Conservation (phyloP, 2,888 invertebrate species). For the Ischnus inquisitorius region DNA sequence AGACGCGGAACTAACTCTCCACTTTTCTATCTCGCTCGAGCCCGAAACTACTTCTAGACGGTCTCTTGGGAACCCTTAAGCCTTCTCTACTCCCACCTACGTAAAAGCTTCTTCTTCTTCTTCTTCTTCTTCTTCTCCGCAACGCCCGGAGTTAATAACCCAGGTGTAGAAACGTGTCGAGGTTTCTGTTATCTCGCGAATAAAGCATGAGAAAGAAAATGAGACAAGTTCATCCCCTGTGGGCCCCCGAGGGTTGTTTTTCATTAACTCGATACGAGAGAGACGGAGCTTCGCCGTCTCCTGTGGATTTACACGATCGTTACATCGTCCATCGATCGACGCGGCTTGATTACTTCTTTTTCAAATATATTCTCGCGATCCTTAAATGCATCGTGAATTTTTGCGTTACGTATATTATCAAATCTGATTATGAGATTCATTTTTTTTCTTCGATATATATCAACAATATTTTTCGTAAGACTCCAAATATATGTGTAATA, state of each 20-base stretch:
- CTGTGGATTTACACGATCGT: not conserved
- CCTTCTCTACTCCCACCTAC: slow-evolving; percentile 61
- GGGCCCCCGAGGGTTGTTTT: slow-evolving; percentile 15
- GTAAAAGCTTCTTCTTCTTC: slow-evolving; percentile 42
- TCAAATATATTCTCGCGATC: not conserved
- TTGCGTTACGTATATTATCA: no score
- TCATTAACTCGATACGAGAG: not conserved
- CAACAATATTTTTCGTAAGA: no score
- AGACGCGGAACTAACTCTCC: slow-evolving; percentile 49
- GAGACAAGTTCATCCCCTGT: not conserved
- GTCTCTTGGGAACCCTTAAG: slow-evolving; percentile 72
- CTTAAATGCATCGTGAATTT: not conserved
- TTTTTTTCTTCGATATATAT: no score
- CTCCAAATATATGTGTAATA: no score
- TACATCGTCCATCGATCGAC: not conserved
- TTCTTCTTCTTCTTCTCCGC: not conserved
- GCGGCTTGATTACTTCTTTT: not conserved
- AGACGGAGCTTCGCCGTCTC: not conserved
- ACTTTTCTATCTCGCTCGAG: slow-evolving; percentile 52
- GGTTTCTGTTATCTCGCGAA: slow-evolving; percentile 38
- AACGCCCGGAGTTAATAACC: slow-evolving; percentile 43
- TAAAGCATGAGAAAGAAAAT: slow-evolving; percentile 20
- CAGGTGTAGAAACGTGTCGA: slow-evolving; percentile 58
- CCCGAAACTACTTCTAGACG: slow-evolving; percentile 68
- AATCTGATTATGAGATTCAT: no score